These are phyloP conservation scores for Porites rus DNA, from an alignment of 92 coral and sea anemone genomes.

Conservation along the genomic window DNA sequence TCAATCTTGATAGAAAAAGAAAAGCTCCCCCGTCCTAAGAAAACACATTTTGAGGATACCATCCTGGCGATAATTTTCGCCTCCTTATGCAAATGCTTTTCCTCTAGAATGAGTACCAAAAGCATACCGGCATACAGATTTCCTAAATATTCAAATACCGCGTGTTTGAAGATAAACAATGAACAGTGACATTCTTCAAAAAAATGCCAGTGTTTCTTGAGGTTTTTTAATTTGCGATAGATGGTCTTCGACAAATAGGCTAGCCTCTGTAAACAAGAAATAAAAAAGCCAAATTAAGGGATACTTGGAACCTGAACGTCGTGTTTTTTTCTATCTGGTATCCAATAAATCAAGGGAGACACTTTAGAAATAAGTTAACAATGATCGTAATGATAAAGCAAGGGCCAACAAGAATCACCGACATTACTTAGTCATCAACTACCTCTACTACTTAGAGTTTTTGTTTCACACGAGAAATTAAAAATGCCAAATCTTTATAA, in stretches of 20 bases:
- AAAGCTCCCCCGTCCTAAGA: too few species aligned
- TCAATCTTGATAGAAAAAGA: too few species aligned
- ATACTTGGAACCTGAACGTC: not conserved
- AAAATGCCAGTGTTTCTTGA: not conserved
- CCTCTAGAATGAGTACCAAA: not conserved
- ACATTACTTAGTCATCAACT: too few species aligned
- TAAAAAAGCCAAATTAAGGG: not conserved
- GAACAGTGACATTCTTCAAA: not conserved
- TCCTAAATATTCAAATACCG: not conserved
- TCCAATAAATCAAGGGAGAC: too few species aligned
- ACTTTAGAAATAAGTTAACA: too few species aligned
- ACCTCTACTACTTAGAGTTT: too few species aligned
- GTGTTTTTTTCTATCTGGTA: too few species aligned
- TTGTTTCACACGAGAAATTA: too few species aligned
- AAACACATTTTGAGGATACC: too few species aligned
- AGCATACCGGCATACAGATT: not conserved
- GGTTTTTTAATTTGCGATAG: not conserved
- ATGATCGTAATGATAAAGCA: too few species aligned
- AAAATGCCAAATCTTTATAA: too few species aligned
- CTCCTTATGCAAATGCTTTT: not conserved
- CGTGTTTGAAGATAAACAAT: not conserved
- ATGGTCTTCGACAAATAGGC: not conserved
- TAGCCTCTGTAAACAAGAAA: not conserved
- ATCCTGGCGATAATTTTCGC: not conserved
- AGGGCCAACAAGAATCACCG: too few species aligned